These are phyloP conservation scores for Atrina japonica DNA, from an alignment of 2,888 invertebrate species.

Conservation along the genomic window DNA sequence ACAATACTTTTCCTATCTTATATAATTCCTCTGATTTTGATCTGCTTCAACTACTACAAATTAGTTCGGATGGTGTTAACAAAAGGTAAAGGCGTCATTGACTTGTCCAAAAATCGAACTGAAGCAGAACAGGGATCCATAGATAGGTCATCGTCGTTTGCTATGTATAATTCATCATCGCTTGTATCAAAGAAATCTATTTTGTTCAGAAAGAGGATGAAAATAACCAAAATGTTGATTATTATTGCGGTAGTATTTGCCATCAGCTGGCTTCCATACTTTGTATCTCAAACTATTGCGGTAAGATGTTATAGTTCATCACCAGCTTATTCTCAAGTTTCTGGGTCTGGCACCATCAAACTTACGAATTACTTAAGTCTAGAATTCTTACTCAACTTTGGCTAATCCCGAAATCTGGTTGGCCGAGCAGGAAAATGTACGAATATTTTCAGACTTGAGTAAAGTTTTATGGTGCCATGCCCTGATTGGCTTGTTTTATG, in stretches of 20 bases:
- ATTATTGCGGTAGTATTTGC: slow-evolving; percentile 64
- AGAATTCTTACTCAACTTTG: no score
- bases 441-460: no score
- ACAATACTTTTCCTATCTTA: slow-evolving; percentile 56
- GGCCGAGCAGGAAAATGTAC: no score
- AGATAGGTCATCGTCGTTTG: not conserved
- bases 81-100: not conserved
- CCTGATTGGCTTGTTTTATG: no score
- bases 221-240: slow-evolving; percentile 62
- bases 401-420: no score
- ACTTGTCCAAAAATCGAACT: not conserved
- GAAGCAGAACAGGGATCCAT: not conserved
- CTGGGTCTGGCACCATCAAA: no score
- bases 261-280: slow-evolving; percentile 66
- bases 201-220: slow-evolving; percentile 48
- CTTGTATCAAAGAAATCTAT: not conserved
- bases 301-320: no score
- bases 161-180: no score
- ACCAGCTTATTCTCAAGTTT: no score
- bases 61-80: slow-evolving; percentile 43
- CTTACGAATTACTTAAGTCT: no score
- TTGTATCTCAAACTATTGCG: slow-evolving; percentile 56
- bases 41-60: slow-evolving; percentile 44
- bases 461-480: no score
- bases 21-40: slow-evolving; percentile 52